Percentiles rank a stretch among this genome's conserved stretches.
Evolutionary conservation across 2,113 vertebrate species (phyloP).

Genomic region (Peromyscus leucopus): DNA sequence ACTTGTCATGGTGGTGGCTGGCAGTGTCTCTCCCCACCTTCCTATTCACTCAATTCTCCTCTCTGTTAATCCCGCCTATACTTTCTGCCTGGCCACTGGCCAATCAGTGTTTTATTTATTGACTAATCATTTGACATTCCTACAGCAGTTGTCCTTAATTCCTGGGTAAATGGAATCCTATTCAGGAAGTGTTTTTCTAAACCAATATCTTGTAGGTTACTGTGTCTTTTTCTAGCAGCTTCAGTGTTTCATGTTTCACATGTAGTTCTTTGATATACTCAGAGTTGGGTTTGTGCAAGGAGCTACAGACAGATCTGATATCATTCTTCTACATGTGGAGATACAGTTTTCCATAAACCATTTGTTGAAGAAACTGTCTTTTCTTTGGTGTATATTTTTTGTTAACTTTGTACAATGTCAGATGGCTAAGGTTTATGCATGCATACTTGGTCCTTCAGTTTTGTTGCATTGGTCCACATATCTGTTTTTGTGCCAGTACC

Average conservation of each 20-base stretch:
- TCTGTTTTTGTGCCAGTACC: neutral
- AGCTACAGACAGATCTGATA: neutral
- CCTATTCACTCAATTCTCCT: too few species aligned
- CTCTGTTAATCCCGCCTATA: too few species aligned
- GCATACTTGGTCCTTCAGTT: neutral
- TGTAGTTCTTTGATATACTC: neutral
- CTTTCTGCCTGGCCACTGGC: too few species aligned
- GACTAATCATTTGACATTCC: too few species aligned
- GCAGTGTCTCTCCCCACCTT: too few species aligned
- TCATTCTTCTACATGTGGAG: neutral
- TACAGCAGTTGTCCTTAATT: too few species aligned
- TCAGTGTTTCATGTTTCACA: neutral
- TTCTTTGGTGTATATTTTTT: neutral
- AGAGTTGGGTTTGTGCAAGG: neutral
- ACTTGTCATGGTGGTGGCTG: too few species aligned
- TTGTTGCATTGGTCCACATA: neutral
- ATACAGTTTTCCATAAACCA: neutral
- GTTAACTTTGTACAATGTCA: neutral
- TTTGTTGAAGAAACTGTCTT: neutral
- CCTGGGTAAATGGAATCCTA: too few species aligned
- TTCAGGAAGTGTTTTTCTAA: too few species aligned
- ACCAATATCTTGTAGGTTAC: too few species aligned
- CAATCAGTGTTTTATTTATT: too few species aligned
- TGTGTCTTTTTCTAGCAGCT: neutral
- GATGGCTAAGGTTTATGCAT: neutral